Evolutionary conservation across 2,797 vertebrate species (phyloP), one percentile per base, ranked within the genome.

Genomic region (Carapus acus): DNA sequence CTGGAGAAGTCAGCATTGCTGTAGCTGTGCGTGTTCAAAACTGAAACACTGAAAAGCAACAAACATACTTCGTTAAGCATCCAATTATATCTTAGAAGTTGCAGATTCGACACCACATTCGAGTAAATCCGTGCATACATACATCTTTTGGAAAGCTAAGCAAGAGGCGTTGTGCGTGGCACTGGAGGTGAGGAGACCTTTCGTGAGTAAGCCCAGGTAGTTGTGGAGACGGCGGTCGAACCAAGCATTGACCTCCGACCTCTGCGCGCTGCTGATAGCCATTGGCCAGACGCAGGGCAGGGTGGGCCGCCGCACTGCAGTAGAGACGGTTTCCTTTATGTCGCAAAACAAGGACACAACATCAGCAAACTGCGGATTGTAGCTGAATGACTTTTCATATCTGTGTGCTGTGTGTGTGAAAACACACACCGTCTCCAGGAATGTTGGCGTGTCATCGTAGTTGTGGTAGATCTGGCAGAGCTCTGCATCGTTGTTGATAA

Each of bases 81-180:
- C n/a, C n/a, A n/a, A n/a, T n/a, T n/a, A n/a, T n/a, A n/a, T n/a
- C n/a, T n/a, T n/a, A n/a, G n/a, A n/a, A n/a, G n/a, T n/a, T n/a
- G n/a, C n/a, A n/a, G n/a, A n/a, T n/a, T n/a, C n/a, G n/a, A n/a
- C n/a, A n/a, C n/a, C n/a, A n/a, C n/a, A n/a, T n/a, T n/a, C n/a
- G n/a, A n/a, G n/a, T n/a, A n/a, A n/a, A n/a, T n/a, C n/a, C n/a
- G n/a, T n/a, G n/a, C n/a, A 40, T 6, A 65, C 76, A 4, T 83
- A 89, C 89, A 89, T 48, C 20, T 80, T 83, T 21, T 74, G 76
- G 77, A 89, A 89, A 52, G 83, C 75, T 15, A 76, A 6, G 43
- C 89, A 90, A 39, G 79, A 76, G 36, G 84, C 44, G 39, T 62
- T 71, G 13, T 55, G 22, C 8, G 79, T 80, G 55, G 17, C 8